These are phyloP conservation scores for Yponomeuta plumbellus DNA, from an alignment of 2,888 invertebrate species.

Conservation along the genomic window DNA sequence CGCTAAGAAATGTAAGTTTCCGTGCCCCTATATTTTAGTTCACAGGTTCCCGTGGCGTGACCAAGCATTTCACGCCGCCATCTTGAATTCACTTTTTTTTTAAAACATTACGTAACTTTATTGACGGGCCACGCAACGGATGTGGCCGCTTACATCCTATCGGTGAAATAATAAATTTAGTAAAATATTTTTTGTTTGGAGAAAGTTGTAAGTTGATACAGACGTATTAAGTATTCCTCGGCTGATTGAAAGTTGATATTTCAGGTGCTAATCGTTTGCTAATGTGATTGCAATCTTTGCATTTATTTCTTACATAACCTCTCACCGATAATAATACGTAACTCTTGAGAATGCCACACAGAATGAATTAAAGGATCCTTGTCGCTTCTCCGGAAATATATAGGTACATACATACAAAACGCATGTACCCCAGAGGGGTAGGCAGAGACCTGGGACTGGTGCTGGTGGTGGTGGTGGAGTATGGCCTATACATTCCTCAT, in stretches of 20 bases:
- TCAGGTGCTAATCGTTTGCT: background rate
- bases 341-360: background rate
- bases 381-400: no score
- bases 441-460: no score
- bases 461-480: no score
- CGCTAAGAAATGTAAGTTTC: background rate
- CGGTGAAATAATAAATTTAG: background rate
- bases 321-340: background rate
- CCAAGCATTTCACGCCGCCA: background rate
- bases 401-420: no score
- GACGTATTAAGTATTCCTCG: background rate
- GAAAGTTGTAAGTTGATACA: constrained; percentile 6
- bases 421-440: no score
- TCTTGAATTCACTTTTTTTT: background rate
- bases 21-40: background rate
- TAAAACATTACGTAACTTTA: background rate
- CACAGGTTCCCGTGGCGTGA: background rate
- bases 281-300: background rate
- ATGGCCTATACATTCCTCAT: no score
- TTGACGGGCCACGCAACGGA: background rate
- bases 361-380: no score
- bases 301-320: background rate
- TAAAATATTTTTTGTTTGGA: background rate
- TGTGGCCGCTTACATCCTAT: background rate
- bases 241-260: constrained; percentile 1